Conservation (phyloP, 64 coral and sea anemone genomes). For the Montipora capricornis region DNA sequence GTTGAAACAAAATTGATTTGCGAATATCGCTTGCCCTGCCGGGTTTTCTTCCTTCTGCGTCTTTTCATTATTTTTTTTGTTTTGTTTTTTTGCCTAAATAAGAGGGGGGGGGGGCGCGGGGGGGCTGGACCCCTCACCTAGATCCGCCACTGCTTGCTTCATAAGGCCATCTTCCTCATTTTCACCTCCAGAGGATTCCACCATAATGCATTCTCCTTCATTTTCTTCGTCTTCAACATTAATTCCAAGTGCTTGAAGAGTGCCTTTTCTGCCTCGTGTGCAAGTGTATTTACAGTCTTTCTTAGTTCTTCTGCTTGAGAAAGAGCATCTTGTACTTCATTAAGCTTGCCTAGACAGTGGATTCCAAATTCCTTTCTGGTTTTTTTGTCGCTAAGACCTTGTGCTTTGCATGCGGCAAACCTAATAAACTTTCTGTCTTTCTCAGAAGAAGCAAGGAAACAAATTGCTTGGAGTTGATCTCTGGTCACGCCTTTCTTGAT, state of each 20-base stretch:
- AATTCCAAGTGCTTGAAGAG: slow-evolving; percentile 58
- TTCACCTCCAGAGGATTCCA: slow-evolving; percentile 63
- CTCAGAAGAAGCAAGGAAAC: slow-evolving; percentile 34
- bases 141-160: too few species aligned
- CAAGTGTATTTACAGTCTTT: slow-evolving; percentile 41
- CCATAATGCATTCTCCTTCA: background rate
- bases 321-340: slow-evolving; percentile 59
- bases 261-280: slow-evolving; percentile 54
- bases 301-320: slow-evolving; percentile 52
- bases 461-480: too few species aligned
- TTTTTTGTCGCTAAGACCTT: slow-evolving; percentile 7
- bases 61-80: too few species aligned
- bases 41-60: too few species aligned
- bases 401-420: slow-evolving; percentile 15
- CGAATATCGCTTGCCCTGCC: too few species aligned
- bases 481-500: too few species aligned
- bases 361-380: slow-evolving; percentile 69
- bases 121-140: too few species aligned
- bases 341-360: slow-evolving; percentile 45
- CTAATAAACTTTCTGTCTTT: slow-evolving; percentile 54
- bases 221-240: slow-evolving; percentile 32
- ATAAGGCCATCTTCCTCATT: slow-evolving; percentile 14
- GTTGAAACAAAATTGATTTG: too few species aligned
- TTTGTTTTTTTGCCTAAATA: too few species aligned
- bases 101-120: too few species aligned